Percentiles rank a stretch among this genome's conserved stretches.
Evolutionary conservation across 2,888 invertebrate species (phyloP).

Genomic region (Athetis lepigone): DNA sequence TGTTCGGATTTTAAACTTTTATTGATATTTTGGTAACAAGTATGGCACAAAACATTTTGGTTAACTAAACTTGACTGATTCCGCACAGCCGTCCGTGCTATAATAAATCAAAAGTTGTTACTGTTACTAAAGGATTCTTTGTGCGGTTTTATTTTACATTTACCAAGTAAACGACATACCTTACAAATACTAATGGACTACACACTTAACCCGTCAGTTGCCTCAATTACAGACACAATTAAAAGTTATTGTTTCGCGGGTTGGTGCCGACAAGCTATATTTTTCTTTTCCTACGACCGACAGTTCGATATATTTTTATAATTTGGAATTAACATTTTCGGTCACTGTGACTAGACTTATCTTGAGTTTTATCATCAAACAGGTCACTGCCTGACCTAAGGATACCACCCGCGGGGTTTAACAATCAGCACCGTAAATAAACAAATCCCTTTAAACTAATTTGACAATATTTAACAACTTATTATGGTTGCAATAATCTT

Average conservation of each 20-base stretch:
- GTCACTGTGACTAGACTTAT: constrained; percentile 18
- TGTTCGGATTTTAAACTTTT: constrained; percentile 60
- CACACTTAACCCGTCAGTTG: too few relatives aligned
- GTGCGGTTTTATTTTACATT: not conserved
- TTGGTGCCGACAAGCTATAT: too few relatives aligned
- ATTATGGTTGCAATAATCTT: constrained; percentile 9
- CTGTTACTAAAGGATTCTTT: not conserved
- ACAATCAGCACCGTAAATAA: constrained; percentile 22
- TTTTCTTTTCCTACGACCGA: too few relatives aligned
- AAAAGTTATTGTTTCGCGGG: too few relatives aligned
- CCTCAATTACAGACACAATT: too few relatives aligned
- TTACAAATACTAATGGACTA: not conserved
- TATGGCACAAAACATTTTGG: constrained; percentile 12
- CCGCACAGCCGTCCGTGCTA: not conserved
- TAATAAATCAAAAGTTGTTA: not conserved
- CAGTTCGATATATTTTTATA: not conserved
- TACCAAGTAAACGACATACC: not conserved
- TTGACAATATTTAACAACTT: not conserved
- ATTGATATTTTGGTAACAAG: constrained; percentile 22
- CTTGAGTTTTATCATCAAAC: constrained; percentile 44
- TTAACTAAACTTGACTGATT: constrained; percentile 3
- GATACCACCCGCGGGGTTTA: constrained; percentile 23
- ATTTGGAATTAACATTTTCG: constrained; percentile 5
- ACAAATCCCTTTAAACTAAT: constrained; percentile 14
- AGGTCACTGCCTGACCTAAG: constrained; percentile 56